Evolutionary conservation across 2,797 vertebrate species (phyloP), one percentile per base, ranked within the genome.

Genomic region (Melanotaenia trifasciata): DNA sequence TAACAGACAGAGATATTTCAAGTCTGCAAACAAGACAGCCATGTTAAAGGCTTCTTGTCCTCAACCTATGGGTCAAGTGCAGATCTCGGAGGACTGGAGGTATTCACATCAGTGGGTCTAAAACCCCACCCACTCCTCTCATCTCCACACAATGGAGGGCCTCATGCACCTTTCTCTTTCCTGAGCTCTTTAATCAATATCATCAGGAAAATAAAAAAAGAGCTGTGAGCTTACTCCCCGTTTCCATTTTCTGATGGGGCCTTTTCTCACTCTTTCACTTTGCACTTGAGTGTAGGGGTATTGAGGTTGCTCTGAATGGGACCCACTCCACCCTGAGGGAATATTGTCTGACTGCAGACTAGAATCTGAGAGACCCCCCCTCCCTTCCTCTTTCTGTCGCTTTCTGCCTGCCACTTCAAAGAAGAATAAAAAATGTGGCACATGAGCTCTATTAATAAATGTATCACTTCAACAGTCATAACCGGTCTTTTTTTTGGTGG

Each of bases 301-400:
- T 92, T 92, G 90, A 93, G 90, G 90, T 90, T 67, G 59, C 78
- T 86, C 70, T 93, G 91, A 94, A 94, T 92, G 85, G 90, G 86
- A 90, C 83, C 89, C 87, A 87, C 92, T 92, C 78, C 88, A 91
- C 92, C 91, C 93, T 86, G 80, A 84, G 92, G 91, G 90, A 90
- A 88, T 91, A 92, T 93, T 91, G 89, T 92, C 87, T 91, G 84
- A 85, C 87, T 82, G 43, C 79, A 76, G 69, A 81, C 78, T 71
- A 78, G 87, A 84, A 87, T 81, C 73, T 66, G 65, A 85, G 68
- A 87, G 65, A 81, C 65, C 61, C 54, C 8, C 57, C 51, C 64
- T 45, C 18, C 26, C 59, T 71, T 64, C 33, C 33, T 58, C 58
- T 12, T 57, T 56, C 68, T 67, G 56, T 14, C 65, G 60, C 32